Percentiles rank a stretch among this genome's conserved stretches.
phyloP scores from a whole-genome alignment of 2,888 invertebrate genomes.

The Agonopterix alstromeriana region DNA sequence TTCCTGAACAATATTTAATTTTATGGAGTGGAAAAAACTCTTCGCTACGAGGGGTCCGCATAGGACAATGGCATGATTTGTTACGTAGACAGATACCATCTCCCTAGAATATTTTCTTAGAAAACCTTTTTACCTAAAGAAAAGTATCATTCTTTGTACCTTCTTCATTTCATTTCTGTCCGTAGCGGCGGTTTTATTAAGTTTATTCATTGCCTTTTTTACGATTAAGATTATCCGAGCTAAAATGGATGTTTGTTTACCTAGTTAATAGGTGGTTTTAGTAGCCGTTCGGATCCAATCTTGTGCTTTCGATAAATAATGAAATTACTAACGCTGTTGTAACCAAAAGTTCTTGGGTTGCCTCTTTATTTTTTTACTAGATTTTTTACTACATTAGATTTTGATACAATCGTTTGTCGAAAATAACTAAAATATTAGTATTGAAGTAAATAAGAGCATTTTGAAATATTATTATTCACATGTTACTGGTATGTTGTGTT shows the following conservation, averaged over 20 bases:
- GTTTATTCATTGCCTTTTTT: conserved; percentile 32
- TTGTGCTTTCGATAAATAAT: no score
- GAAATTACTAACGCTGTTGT: no score
- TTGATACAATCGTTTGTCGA: no score
- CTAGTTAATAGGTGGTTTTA: neutral
- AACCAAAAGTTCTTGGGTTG: no score
- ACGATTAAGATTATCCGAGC: neutral
- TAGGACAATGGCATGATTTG: conserved; percentile 65
- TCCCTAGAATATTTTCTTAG: conserved; percentile 29
- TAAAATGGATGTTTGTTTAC: neutral
- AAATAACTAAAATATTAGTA: no score
- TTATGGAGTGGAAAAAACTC: conserved; percentile 62
- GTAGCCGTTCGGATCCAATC: neutral
- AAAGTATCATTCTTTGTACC: conserved; percentile 7
- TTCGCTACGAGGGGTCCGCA: conserved; percentile 21
- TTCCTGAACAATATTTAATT: conserved; percentile 56
- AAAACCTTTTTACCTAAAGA: conserved; percentile 5
- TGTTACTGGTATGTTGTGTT: no score
- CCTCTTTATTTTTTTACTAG: no score
- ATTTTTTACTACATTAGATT: no score
- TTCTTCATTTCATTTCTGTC: conserved; percentile 2
- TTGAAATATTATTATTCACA: no score
- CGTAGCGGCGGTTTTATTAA: conserved; percentile 34
- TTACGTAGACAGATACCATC: conserved; percentile 46
- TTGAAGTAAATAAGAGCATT: no score